phyloP scores from a whole-genome alignment of 2,888 invertebrate genomes.

The Lissonota sp. region DNA sequence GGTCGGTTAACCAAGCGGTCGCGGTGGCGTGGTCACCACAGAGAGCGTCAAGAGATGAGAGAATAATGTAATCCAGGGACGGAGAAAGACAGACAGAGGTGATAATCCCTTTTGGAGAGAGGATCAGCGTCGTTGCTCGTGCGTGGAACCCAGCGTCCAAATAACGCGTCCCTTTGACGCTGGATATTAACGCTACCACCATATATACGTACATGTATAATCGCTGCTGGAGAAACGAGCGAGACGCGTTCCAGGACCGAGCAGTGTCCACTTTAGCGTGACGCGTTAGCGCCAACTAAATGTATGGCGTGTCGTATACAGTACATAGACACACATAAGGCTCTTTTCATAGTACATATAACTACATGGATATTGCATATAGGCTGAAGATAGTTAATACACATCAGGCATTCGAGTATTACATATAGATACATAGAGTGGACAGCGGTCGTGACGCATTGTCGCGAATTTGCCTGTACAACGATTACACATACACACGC shows the following conservation, averaged over 20 bases:
- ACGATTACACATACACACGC: slow-evolving; percentile 13
- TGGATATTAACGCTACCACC: slow-evolving; percentile 61
- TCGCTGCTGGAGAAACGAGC: slow-evolving; percentile 54
- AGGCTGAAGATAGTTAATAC: slow-evolving; percentile 19
- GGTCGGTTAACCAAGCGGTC: slow-evolving; percentile 59
- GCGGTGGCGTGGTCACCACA: slow-evolving; percentile 32
- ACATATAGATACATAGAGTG: slow-evolving; percentile 46
- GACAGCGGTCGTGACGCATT: slow-evolving; percentile 61
- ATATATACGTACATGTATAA: no score
- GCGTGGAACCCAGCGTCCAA: slow-evolving; percentile 63
- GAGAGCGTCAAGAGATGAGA: slow-evolving; percentile 36
- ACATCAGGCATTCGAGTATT: slow-evolving; percentile 47
- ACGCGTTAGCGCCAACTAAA: slow-evolving; percentile 58
- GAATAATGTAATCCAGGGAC: slow-evolving; percentile 17
- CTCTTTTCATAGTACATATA: slow-evolving; percentile 17
- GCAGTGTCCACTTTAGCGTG: slow-evolving; percentile 65
- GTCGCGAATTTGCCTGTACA: slow-evolving; percentile 49
- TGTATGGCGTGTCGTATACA: slow-evolving; percentile 39
- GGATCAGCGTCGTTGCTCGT: slow-evolving; percentile 63
- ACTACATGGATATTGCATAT: background rate
- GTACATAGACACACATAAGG: slow-evolving; percentile 23
- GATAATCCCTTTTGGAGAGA: slow-evolving; percentile 75
- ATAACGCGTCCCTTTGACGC: slow-evolving; percentile 66
- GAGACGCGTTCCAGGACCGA: slow-evolving; percentile 46
- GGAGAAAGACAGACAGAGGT: slow-evolving; percentile 58